Evolutionary conservation across 2,888 invertebrate genomes (phyloP).

Genomic region (Drosophila cognata): DNA sequence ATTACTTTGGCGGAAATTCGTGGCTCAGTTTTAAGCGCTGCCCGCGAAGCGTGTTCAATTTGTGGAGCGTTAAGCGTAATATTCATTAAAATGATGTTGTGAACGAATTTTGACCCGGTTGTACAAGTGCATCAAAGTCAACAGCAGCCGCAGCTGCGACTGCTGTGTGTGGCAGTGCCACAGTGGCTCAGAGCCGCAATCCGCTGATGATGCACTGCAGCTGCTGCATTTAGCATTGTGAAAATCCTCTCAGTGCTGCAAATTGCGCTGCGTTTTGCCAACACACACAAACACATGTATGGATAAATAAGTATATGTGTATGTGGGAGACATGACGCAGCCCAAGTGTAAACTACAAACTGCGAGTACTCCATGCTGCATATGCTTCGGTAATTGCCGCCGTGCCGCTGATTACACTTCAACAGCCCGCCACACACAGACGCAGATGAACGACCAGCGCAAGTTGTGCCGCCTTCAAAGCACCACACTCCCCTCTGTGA

Average conservation of each 20-base stretch:
- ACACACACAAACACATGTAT: conserved; percentile 40
- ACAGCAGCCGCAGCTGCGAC: conserved; percentile 42
- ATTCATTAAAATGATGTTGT: conserved; percentile 71
- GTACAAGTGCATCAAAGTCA: conserved; percentile 52
- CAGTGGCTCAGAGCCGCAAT: conserved; percentile 50
- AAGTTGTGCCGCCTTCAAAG: conserved; percentile 57
- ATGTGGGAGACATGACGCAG: conserved; percentile 14
- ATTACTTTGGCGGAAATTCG: background rate
- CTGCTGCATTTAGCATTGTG: conserved; percentile 53
- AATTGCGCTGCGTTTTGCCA: conserved; percentile 74
- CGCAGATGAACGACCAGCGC: conserved; percentile 62
- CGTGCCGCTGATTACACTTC: conserved; percentile 80
- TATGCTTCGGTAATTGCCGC: conserved; percentile 78
- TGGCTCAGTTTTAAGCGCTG: conserved; percentile 24
- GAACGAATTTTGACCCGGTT: conserved; percentile 20
- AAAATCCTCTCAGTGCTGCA: conserved; percentile 77
- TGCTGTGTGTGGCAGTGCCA: conserved; percentile 33
- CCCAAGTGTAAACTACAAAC: conserved; percentile 57
- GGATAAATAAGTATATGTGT: conserved; percentile 4
- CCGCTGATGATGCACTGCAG: conserved; percentile 58
- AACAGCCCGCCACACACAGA: conserved; percentile 66
- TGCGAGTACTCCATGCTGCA: conserved; percentile 65
- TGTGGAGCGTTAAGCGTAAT: conserved; percentile 54
- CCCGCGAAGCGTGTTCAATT: conserved; percentile 54
- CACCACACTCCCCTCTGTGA: conserved; percentile 2